Evolutionary conservation across 2,888 invertebrate genomes (phyloP), one percentile per base, ranked within the genome.

Genomic region (Zygogramma bicolorata): DNA sequence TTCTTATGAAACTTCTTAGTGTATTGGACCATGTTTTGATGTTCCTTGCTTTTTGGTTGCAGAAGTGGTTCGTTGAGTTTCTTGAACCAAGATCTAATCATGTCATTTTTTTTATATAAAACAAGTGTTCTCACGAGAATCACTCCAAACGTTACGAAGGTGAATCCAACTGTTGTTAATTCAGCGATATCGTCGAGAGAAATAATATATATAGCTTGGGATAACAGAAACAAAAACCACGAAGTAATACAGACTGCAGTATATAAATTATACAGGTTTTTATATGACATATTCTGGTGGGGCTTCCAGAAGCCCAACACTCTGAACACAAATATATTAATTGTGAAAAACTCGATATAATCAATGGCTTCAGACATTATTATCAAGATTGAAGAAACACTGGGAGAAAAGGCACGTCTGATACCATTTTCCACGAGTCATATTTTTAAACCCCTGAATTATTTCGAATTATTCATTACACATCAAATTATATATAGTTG

Each of bases 21-120:
- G 0, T n/a, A 18, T 27, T 29, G 18, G 1, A 66, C 62, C 1
- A 69, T 15, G 8, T 66, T n/a, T n/a, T 46, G 20, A 6, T 73
- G 73, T 29, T 58, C 20, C 13, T 66, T 22, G 25, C 57, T 58
- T 34, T 70, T 70, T 1, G 69, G 65, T 31, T 73, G 73, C 10
- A 73, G 58, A 15, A 73, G n/a, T 2, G 66, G 61, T 13, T 73
- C 2, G 18, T 70, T 62, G 3, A 73, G 40, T 46, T 71, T 63
- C 6, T 29, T 25, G 20, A 68, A 27, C n/a, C 67, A 27, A 2
- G 18, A 13, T 46, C 67, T 59, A n/a, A 70, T 69, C 7, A 10
- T 20, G 15, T 62, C 63, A 13, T 65, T 53, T 8, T 72, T 72
- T 22, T 5, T 60, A 38, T 65, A 72, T 3, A 71, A 31, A 3